These are phyloP conservation scores for Brevimyrus niger DNA, from an alignment of 2,113 vertebrate species.

Conservation along the genomic window DNA sequence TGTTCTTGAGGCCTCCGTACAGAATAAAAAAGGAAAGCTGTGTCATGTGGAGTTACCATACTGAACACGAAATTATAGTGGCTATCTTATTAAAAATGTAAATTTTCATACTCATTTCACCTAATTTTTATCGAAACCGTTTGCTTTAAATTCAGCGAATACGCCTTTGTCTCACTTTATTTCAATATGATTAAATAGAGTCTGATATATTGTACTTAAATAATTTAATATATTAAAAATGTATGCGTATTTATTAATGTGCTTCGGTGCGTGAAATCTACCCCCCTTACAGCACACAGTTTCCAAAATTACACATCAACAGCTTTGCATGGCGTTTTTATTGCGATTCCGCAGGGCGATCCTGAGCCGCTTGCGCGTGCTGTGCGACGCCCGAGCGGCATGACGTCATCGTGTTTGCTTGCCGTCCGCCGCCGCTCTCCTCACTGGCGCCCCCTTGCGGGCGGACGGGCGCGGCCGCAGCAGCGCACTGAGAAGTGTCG, in stretches of 20 bases:
- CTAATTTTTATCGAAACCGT: background rate
- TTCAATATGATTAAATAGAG: background rate
- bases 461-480: background rate
- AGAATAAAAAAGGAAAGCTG: background rate
- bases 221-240: background rate
- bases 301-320: background rate
- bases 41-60: background rate
- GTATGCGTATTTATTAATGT: background rate
- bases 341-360: no score
- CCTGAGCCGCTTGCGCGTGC: no score
- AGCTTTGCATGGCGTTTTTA: background rate
- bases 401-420: slow-evolving; percentile 18
- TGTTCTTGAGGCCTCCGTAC: background rate
- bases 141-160: background rate
- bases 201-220: background rate
- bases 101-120: background rate
- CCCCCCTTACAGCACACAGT: background rate
- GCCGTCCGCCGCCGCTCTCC: background rate
- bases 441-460: slow-evolving; percentile 15
- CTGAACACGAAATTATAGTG: background rate
- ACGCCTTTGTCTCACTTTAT: background rate
- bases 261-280: background rate
- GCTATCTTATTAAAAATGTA: background rate
- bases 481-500: background rate
- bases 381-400: background rate